Base-by-base conservation (phyloP, 1,140 invertebrate species). In the Wasmannia auropunctata region DNA sequence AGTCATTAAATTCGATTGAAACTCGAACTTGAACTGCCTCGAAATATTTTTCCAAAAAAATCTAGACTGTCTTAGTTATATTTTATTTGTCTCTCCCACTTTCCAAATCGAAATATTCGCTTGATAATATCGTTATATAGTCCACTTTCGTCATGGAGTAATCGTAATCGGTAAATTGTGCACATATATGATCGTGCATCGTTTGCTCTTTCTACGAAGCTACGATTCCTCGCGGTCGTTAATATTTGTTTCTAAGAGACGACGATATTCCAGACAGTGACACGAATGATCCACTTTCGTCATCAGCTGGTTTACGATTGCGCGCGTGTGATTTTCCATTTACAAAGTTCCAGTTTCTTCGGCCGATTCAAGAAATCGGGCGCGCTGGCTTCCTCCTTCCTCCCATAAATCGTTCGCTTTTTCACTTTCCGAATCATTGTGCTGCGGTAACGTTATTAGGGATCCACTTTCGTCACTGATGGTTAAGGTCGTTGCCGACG, bases 391-490 rank as follows among this genome's bases (percentile, higher is more conserved):
- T 76, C 22, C 37, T 43, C 28, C 34, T 28, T n/a, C 25, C 43
- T 37, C 34, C 8, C 5, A 31, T 3, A 5, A 8, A 46, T 77
- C 58, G 37, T 49, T 7, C 40, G 46, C 22, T 80, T 80, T 49
- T 69, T 80, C 77, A 80, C 76, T 80, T 80, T 80, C 63, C 22
- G 34, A 51, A 69, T 80, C 31, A 40, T 67, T 51, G 62, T 65
- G 28, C 40, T 25, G 43, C 43, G 43, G 7, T 65, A 43, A 54
- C 28, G 10, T 80, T 43, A 79, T 80, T 80, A 80, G 34, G 34
- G 34, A 40, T 54, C 31, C 46, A 69, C 62, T 80, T 80, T 80
- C 62, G 46, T 80, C 62, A 67, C 11, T 40, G 62, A 46, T 54
- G 16, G 3, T 79, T 54, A 67, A 79, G 60, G 6, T 69, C 22